A percentile compares a stretch with the other conserved stretches of the same genome.
phyloP scores from a whole-genome alignment of 2,888 invertebrate species.

The Latrodectus elegans region DNA sequence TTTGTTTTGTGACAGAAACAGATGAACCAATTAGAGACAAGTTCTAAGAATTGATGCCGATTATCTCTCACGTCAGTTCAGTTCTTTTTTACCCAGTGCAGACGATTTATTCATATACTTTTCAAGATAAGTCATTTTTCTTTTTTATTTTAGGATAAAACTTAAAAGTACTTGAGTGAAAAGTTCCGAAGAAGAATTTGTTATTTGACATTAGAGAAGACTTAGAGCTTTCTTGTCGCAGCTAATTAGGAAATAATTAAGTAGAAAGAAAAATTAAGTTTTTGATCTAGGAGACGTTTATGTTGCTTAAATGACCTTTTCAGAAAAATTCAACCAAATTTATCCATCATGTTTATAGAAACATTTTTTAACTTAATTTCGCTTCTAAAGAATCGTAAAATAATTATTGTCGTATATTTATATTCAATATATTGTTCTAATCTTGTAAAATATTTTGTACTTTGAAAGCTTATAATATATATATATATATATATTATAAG shows the following conservation, averaged over 20 bases:
- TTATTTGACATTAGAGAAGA: background rate
- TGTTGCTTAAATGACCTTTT: too few species aligned
- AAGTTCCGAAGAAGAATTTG: background rate
- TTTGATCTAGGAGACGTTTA: too few species aligned
- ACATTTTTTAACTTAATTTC: too few species aligned
- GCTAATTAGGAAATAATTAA: constrained; percentile 5
- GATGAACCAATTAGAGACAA: constrained; percentile 2
- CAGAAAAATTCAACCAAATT: too few species aligned
- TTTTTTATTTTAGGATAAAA: background rate
- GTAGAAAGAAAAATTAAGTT: background rate
- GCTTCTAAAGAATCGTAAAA: too few species aligned
- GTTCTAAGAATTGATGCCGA: background rate
- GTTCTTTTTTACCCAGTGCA: background rate
- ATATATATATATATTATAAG: too few species aligned
- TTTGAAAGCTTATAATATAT: too few species aligned
- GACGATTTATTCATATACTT: constrained; percentile 1
- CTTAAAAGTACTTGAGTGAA: background rate
- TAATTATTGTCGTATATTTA: too few species aligned
- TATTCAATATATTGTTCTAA: too few species aligned
- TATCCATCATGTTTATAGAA: too few species aligned
- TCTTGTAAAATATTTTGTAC: too few species aligned
- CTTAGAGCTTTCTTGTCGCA: background rate
- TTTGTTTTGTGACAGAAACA: background rate
- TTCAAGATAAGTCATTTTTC: background rate
- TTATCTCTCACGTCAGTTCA: background rate